A percentile compares a stretch with the other conserved stretches of the same genome.
These are phyloP conservation scores for Cyclopterus lumpus DNA, from an alignment of 2,797 vertebrate species.

Conservation along the genomic window DNA sequence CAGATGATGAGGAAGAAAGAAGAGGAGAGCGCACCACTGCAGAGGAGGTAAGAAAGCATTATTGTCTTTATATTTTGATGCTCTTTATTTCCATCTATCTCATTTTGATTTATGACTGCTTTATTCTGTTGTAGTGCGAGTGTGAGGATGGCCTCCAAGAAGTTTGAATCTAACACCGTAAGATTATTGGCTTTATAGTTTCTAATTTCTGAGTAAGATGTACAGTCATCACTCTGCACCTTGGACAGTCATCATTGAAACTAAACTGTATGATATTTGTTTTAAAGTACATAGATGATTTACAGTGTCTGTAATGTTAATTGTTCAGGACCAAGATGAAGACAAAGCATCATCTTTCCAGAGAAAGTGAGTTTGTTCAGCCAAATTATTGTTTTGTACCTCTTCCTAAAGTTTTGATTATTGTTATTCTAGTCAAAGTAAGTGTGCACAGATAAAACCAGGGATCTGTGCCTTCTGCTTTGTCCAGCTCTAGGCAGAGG, in stretches of 20 bases:
- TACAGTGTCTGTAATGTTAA: background rate
- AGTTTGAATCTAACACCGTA: slow-evolving; percentile 74
- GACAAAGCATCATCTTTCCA: slow-evolving; percentile 74
- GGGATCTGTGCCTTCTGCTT: background rate
- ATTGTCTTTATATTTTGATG: background rate
- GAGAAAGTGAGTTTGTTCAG: slow-evolving; percentile 78
- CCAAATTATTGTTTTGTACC: accelerated
- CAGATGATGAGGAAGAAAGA: slow-evolving; percentile 83
- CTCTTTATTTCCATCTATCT: background rate
- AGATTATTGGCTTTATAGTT: slow-evolving; percentile 25
- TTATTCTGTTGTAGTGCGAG: slow-evolving; percentile 73
- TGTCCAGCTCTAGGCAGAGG: slow-evolving; percentile 86
- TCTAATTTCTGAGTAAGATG: background rate
- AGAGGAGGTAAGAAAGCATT: slow-evolving; percentile 76
- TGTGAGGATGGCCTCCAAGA: slow-evolving; percentile 76
- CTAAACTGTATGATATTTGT: background rate
- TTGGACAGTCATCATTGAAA: background rate
- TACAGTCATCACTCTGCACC: background rate
- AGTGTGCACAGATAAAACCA: background rate
- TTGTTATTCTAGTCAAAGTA: background rate
- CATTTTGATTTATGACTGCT: background rate
- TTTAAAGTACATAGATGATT: background rate
- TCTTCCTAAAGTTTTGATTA: background rate
- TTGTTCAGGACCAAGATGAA: slow-evolving; percentile 68
- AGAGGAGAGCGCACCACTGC: slow-evolving; percentile 73